These are phyloP conservation scores for Leptogaster cylindrica DNA, from an alignment of 2,888 invertebrate species.

Conservation along the genomic window DNA sequence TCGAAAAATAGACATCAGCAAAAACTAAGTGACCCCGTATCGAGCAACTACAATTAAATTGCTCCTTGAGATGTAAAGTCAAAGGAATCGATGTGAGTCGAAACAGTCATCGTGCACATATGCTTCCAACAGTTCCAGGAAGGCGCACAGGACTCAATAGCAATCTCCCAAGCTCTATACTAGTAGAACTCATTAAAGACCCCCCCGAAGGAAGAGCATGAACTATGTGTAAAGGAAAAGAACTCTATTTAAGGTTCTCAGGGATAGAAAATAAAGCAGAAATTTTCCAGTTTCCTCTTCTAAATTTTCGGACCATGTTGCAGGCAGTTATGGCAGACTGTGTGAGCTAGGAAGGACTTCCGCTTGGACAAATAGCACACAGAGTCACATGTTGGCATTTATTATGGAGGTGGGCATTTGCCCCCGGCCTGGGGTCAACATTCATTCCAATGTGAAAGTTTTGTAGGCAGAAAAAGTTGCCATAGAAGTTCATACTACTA, in stretches of 20 bases:
- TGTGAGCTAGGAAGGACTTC: conserved; percentile 38
- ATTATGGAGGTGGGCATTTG: conserved; percentile 39
- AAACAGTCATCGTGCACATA: conserved; percentile 30
- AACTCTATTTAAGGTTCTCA: conserved; percentile 24
- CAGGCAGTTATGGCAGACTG: conserved; percentile 32
- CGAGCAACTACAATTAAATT: conserved; percentile 42
- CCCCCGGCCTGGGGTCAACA: conserved; percentile 23
- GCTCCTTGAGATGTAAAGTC: conserved; percentile 44
- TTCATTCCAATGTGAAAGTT: conserved; percentile 16
- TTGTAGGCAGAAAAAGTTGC: conserved; percentile 36
- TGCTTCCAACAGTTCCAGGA: conserved; percentile 18
- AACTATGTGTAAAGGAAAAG: conserved; percentile 24
- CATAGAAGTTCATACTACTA: conserved; percentile 31
- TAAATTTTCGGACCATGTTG: conserved; percentile 36
- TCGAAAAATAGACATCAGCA: conserved; percentile 45
- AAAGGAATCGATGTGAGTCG: conserved; percentile 40
- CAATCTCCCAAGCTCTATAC: not conserved
- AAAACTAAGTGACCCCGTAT: conserved; percentile 35
- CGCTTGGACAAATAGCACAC: conserved; percentile 39
- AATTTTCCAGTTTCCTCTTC: conserved; percentile 28
- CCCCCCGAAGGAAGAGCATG: conserved; percentile 14
- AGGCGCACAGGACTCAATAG: not conserved
- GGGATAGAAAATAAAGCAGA: conserved; percentile 31
- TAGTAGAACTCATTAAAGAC: conserved; percentile 37
- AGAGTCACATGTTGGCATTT: conserved; percentile 31